Base-by-base conservation (phyloP, 2,797 vertebrate genomes). In the Heterohyrax brucei region DNA sequence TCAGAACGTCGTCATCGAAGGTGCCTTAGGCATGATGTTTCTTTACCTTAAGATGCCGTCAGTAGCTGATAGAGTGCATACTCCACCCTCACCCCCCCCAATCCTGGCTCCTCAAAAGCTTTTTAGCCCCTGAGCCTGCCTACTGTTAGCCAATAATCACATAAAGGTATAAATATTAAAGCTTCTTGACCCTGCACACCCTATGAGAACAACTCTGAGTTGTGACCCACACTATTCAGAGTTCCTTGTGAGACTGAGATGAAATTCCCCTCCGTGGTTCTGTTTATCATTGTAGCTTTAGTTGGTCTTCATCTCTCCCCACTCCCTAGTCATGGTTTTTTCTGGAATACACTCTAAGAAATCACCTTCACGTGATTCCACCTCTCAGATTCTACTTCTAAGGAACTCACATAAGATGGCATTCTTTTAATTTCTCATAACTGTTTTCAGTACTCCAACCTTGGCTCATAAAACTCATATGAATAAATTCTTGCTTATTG, bases 241-340 rank as follows among this genome's bases (percentile, higher is more conserved):
- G 72, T 0, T 56, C 28, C 62, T 44, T 7, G 56, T 26, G 79
- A 26, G 14, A 46, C 1, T 24, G 46, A 68, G 10, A 2, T 6
- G 33, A 10, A 1, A 1, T 46, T 19, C 2, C n/a, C 72, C n/a
- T 62, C 62, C 48, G 28, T 0, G 7, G 1, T 6, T 18, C 81
- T 4, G 48, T 18, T 46, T 10, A 19, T 4, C 1, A 12, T 1
- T 7, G 16, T 1, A 5, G 7, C 72, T 56, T 12, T 50, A 21
- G 28, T 80, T 30, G 48, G 33, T 1, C 19, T 62, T 59, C 50
- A 14, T 19, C 22, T 19, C 1, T 18, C 18, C 24, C 7, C 2
- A 4, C 16, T 59, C 19, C 28, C 26, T 26, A 21, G 1, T 1
- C 2, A 0, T 3, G 3, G 7, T 12, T 12, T 64, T 59, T 93